Percentiles rank a stretch among this genome's conserved stretches.
Conservation (phyloP, 1,140 invertebrate species). For the Drosophila chauvacae region DNA sequence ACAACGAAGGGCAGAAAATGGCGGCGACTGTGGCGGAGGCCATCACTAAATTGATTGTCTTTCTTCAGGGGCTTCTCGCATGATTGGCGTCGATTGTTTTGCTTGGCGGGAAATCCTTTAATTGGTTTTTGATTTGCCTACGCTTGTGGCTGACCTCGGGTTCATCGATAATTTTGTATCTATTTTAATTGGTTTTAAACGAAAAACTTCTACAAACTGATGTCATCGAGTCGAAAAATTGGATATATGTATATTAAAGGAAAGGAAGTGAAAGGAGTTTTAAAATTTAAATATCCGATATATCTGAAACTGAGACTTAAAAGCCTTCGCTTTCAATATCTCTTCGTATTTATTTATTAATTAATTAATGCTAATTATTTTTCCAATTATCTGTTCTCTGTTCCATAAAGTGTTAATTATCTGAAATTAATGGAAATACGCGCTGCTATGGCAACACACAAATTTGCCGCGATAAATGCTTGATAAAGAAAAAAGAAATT, state of each 20-base stretch:
- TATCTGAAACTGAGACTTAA: no score
- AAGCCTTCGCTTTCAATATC: neutral
- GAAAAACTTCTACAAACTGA: no score
- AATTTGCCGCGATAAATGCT: constrained; percentile 2
- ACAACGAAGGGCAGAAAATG: constrained; percentile 4
- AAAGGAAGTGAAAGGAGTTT: no score
- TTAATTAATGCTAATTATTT: neutral
- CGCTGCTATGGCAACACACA: neutral
- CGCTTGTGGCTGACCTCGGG: neutral
- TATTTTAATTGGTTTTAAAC: neutral
- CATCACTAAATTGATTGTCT: constrained; percentile 40
- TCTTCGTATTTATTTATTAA: neutral
- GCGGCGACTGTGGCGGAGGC: neutral
- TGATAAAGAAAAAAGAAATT: neutral
- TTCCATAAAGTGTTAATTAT: neutral
- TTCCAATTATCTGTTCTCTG: neutral
- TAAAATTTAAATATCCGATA: no score
- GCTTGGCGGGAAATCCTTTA: constrained; percentile 39
- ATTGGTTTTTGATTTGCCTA: constrained; percentile 38
- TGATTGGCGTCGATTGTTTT: constrained; percentile 49
- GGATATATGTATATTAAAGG: no score
- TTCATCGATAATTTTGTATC: neutral
- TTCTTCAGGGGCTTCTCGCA: constrained; percentile 38
- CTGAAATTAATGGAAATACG: neutral
- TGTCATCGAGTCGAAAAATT: no score